Percentiles rank a stretch among this genome's conserved stretches.
Evolutionary conservation across 2,113 vertebrate genomes (phyloP).

Genomic region (Sceloporus undulatus): DNA sequence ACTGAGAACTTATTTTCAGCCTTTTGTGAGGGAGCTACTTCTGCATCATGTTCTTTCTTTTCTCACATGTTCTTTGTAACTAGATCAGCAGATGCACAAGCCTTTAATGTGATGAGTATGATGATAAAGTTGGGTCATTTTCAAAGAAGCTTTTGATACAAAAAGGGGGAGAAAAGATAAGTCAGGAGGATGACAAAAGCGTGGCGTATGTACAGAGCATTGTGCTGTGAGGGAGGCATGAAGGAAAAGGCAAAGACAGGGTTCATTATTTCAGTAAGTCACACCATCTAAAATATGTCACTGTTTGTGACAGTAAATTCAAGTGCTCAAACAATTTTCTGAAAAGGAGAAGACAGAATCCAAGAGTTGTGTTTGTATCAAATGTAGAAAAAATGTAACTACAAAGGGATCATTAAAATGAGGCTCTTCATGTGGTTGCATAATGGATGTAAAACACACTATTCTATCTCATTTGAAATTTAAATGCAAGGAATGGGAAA

Average conservation of each 20-base stretch:
- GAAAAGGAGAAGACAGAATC: slow-evolving; percentile 3
- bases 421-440: neutral
- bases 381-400: slow-evolving; percentile 1
- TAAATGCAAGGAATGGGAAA: slow-evolving; percentile 34
- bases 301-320: slow-evolving; percentile 19
- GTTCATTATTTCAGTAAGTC: slow-evolving; percentile 24
- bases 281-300: slow-evolving; percentile 4
- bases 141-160: neutral
- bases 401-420: neutral
- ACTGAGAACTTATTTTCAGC: neutral
- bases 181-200: slow-evolving; percentile 21
- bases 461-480: slow-evolving; percentile 31
- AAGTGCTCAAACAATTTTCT: neutral
- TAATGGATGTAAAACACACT: slow-evolving; percentile 9
- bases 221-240: neutral
- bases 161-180: neutral
- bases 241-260: slow-evolving; percentile 46
- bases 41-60: slow-evolving; percentile 12
- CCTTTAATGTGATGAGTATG: neutral
- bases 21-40: neutral
- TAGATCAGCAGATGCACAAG: too few relatives aligned
- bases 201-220: neutral
- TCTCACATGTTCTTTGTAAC: neutral
- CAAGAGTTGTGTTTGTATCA: neutral
- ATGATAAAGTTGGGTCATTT: neutral